Evolutionary conservation across 2,113 vertebrate species (phyloP).

Genomic region (Formicarius rufipectus): DNA sequence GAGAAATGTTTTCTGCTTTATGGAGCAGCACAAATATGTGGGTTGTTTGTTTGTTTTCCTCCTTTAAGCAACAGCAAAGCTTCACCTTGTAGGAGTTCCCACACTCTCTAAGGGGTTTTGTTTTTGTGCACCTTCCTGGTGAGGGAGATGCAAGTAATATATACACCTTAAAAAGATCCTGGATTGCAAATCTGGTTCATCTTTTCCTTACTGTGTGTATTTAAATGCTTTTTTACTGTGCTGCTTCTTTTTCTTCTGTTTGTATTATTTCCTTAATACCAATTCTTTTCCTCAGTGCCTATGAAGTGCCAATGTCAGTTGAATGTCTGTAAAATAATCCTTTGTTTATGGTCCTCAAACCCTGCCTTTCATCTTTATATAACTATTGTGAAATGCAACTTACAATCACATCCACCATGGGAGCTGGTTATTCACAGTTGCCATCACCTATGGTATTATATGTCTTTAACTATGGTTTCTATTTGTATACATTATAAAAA

Average conservation of each 20-base stretch:
- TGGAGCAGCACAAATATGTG: not conserved
- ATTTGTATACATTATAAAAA: not conserved
- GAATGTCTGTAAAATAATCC: not conserved
- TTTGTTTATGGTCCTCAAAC: not conserved
- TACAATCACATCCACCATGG: not conserved
- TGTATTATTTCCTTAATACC: not conserved
- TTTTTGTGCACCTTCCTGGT: not conserved
- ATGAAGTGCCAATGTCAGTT: not conserved
- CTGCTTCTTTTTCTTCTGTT: not conserved
- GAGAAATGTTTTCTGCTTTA: not conserved
- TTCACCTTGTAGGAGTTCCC: not conserved
- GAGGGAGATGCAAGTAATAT: not conserved
- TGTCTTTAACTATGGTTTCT: not conserved
- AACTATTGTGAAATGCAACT: not conserved
- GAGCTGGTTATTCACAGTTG: not conserved
- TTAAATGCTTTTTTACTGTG: not conserved
- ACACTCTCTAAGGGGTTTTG: not conserved
- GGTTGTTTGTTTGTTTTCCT: not conserved
- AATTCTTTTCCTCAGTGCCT: not conserved
- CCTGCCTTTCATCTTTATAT: conserved; percentile 3
- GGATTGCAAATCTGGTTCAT: not conserved
- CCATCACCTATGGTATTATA: not conserved
- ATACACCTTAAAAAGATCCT: not conserved
- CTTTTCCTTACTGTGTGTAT: not conserved
- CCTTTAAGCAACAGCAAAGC: not conserved